Percentiles rank a stretch among this genome's conserved stretches.
Evolutionary conservation across 2,113 vertebrate species (phyloP).

Genomic region (Triplophysa rosa): DNA sequence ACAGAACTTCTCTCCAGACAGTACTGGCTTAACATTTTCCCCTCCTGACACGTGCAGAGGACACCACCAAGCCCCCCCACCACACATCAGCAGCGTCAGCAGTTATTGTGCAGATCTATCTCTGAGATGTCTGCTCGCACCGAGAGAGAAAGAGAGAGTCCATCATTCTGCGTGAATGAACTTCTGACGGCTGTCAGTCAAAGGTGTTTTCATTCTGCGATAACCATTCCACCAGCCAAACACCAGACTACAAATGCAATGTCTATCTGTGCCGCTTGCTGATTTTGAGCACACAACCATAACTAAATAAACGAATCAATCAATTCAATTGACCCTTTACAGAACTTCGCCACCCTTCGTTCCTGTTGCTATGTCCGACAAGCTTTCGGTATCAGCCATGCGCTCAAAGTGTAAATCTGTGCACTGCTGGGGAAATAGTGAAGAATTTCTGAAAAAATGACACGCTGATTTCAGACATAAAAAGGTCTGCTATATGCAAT

Average conservation of each 20-base stretch:
- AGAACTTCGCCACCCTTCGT: too few species aligned
- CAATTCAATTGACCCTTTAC: too few species aligned
- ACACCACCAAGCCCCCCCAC: neutral
- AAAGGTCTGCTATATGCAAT: too few species aligned
- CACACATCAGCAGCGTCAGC: neutral
- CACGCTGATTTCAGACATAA: too few species aligned
- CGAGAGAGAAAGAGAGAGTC: neutral
- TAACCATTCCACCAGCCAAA: neutral
- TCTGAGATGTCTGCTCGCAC: neutral
- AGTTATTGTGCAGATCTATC: neutral
- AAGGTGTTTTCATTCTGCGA: neutral
- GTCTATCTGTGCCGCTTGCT: too few species aligned
- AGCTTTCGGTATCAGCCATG: too few species aligned
- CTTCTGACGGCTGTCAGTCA: conserved; percentile 1
- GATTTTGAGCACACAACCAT: too few species aligned
- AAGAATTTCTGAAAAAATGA: too few species aligned
- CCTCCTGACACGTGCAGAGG: neutral
- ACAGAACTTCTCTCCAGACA: neutral
- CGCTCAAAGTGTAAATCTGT: too few species aligned
- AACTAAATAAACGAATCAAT: too few species aligned
- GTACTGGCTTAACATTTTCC: conserved; percentile 4
- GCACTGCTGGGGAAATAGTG: too few species aligned
- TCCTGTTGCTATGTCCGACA: too few species aligned
- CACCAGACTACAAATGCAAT: neutral
- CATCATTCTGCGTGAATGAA: neutral